phyloP scores from a whole-genome alignment of 2,113 vertebrate genomes.

The Paralichthys olivaceus region DNA sequence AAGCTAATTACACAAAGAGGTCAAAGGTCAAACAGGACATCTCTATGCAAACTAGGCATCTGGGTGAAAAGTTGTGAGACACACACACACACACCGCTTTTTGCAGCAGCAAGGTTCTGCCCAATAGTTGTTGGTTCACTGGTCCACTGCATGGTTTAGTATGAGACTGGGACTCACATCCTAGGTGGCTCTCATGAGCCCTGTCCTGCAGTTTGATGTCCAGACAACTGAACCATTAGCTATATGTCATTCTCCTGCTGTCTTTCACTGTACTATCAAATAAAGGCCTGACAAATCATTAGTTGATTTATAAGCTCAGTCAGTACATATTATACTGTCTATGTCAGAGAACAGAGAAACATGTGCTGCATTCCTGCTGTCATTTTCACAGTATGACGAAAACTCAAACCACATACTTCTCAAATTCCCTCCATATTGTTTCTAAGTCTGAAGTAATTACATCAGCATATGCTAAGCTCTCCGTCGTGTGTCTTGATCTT shows the following conservation, averaged over 20 bases:
- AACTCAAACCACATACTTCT: constrained; percentile 5
- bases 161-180: no score
- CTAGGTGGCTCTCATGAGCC: no score
- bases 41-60: constrained; percentile 49
- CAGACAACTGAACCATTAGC: no score
- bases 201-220: no score
- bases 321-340: not conserved
- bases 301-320: not conserved
- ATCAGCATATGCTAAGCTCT: constrained; percentile 67
- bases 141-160: no score
- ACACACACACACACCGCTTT: not conserved
- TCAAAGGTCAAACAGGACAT: constrained; percentile 50
- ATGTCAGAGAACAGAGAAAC: constrained; percentile 4
- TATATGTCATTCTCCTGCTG: no score
- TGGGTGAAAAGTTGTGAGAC: constrained; percentile 20
- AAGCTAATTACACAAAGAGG: constrained; percentile 30
- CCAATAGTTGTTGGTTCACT: no score
- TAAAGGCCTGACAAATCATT: not conserved
- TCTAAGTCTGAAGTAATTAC: constrained; percentile 56
- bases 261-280: no score
- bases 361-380: not conserved
- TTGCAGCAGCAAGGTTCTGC: no score
- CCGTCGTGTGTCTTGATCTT: constrained; percentile 39
- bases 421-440: constrained; percentile 43
- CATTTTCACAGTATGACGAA: not conserved